phyloP scores from a whole-genome alignment of 2,113 vertebrate genomes.

The Dasyprocta punctata region DNA sequence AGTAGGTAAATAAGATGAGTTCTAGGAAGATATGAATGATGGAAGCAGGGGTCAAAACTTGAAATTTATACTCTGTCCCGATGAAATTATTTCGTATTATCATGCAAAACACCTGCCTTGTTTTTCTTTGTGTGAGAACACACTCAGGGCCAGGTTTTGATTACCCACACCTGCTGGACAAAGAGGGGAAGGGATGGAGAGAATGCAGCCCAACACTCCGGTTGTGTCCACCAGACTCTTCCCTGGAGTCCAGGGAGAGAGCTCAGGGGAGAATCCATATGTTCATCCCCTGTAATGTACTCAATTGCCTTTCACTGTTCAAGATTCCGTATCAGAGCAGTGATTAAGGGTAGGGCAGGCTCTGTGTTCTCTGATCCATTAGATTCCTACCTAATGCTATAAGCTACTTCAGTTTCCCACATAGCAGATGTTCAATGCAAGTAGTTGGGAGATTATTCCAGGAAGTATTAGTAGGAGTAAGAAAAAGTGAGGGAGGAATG shows the following conservation, averaged over 20 bases:
- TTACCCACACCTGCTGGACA: background rate
- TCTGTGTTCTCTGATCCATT: background rate
- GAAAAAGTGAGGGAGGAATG: background rate
- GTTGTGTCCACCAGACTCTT: background rate
- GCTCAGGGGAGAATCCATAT: background rate
- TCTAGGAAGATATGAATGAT: background rate
- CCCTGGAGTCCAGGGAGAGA: background rate
- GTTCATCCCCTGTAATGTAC: accelerated
- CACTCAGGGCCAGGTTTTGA: background rate
- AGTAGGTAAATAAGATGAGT: background rate
- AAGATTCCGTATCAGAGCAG: background rate
- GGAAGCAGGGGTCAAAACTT: background rate
- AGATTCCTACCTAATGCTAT: background rate
- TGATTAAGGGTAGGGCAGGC: background rate
- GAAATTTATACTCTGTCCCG: background rate
- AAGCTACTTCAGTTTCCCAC: background rate
- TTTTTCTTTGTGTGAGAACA: background rate
- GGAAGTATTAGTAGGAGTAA: background rate
- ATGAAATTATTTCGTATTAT: background rate
- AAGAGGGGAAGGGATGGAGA: background rate
- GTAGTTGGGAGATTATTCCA: background rate
- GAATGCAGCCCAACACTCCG: too few species aligned
- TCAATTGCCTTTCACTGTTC: background rate
- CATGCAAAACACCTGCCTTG: background rate
- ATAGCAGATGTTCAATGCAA: background rate